Conservation (phyloP, 2,888 invertebrate genomes). For the Drosophila nr. perissopoda region DNA sequence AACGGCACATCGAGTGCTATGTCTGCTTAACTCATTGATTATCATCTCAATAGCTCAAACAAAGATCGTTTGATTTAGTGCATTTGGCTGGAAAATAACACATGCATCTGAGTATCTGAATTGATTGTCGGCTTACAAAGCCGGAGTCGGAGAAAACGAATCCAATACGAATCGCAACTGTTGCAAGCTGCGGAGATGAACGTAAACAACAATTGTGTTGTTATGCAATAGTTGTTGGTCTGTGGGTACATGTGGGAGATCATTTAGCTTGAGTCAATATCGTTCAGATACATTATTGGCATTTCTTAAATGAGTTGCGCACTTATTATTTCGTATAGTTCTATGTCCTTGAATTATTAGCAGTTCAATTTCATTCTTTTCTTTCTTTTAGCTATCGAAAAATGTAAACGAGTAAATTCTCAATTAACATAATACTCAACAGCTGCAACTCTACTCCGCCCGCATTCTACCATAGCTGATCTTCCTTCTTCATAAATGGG, state of each 20-base stretch:
- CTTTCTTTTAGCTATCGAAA: not conserved
- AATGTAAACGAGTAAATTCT: not conserved
- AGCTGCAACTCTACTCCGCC: not conserved
- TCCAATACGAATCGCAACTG: slow-evolving; percentile 1
- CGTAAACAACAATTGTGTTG: slow-evolving; percentile 19
- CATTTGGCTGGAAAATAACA: slow-evolving; percentile 60
- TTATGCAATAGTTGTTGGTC: slow-evolving; percentile 3
- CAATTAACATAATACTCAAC: not conserved
- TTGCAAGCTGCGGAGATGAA: slow-evolving; percentile 14
- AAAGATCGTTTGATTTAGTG: slow-evolving; percentile 70
- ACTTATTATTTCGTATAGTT: not conserved
- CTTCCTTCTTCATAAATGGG: not conserved
- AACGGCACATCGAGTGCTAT: slow-evolving; percentile 60
- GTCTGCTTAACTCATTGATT: slow-evolving; percentile 57
- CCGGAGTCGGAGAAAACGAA: not conserved
- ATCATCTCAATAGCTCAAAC: slow-evolving; percentile 59
- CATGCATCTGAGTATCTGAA: slow-evolving; percentile 15
- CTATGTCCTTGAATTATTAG: not conserved
- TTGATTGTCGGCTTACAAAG: slow-evolving; percentile 16
- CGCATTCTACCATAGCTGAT: not conserved
- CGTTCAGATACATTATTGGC: not conserved
- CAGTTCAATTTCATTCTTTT: not conserved
- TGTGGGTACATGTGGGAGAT: not conserved
- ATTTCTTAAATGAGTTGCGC: not conserved
- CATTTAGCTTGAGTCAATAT: not conserved